phyloP scores from a whole-genome alignment of 2,888 invertebrate species.

The Ormyrus nitidulus region DNA sequence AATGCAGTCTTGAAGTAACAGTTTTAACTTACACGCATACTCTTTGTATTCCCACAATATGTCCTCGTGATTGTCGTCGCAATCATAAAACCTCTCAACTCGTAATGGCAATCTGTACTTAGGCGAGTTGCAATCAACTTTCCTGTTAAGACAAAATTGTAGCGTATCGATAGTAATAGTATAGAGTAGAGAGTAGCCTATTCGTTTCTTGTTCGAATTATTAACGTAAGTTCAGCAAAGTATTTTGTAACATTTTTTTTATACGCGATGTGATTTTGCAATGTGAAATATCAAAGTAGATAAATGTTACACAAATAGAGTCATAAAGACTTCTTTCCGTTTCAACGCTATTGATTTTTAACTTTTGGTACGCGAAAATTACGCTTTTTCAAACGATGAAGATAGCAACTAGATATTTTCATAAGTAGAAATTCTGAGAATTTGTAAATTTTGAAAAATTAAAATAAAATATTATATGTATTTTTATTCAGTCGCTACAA shows the following conservation, averaged over 20 bases:
- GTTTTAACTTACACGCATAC: neutral
- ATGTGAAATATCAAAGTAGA: slow-evolving; percentile 15
- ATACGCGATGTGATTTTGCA: slow-evolving; percentile 36
- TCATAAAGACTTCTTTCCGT: neutral
- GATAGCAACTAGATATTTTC: neutral
- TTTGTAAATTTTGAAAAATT: no score
- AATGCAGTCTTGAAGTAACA: slow-evolving; percentile 7
- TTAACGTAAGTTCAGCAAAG: slow-evolving; percentile 1
- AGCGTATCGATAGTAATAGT: slow-evolving; percentile 6
- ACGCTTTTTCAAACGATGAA: neutral
- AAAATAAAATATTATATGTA: neutral
- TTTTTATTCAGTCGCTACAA: slow-evolving; percentile 12
- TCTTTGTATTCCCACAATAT: slow-evolving; percentile 12
- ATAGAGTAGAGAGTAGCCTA: neutral
- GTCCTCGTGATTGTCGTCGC: neutral
- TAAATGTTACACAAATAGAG: slow-evolving; percentile 11
- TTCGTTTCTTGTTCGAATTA: slow-evolving; percentile 24
- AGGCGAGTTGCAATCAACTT: slow-evolving; percentile 46
- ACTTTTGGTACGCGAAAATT: no score
- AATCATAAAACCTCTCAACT: slow-evolving; percentile 14
- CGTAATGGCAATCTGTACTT: slow-evolving; percentile 17
- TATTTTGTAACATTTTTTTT: slow-evolving; percentile 41
- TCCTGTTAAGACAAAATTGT: slow-evolving; percentile 9
- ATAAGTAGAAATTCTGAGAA: no score
- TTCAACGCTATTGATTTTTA: slow-evolving; percentile 19